Evolutionary conservation across 2,113 vertebrate genomes (phyloP), one percentile per base, ranked within the genome.

Genomic region (Agelaius tricolor): DNA sequence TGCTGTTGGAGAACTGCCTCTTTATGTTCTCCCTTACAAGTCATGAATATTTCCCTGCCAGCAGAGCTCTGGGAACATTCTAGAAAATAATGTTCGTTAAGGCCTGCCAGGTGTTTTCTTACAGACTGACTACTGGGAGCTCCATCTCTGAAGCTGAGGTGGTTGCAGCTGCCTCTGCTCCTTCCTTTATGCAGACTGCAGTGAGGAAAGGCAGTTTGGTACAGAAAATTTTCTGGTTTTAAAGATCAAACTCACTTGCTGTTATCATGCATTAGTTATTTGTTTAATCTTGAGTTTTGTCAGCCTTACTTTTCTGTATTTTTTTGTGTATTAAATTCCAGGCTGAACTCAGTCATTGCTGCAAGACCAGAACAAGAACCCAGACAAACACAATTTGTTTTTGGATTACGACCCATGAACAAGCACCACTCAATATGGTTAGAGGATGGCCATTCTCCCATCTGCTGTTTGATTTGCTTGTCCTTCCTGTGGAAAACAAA

Each of bases 81-180:
- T 90, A 80, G 94, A 96, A 93, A 67, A 80, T 4, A 74, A 46
- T 13, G 27, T 73, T 93, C 5, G 20, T 93, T 95, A 83, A 62
- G 46, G 43, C 39, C 2, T 4, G 51, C 54, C 87, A 89, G 74
- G 63, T 94, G 93, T 80, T 91, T 91, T 93, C 51, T 77, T 71
- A 15, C 37, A 90, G 81, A 35, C 37, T 76, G 77, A 66, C 58
- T 87, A 13, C 54, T 43, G 67, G 51, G 43, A 93, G 57, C 30
- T 31, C 28, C 41, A 58, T 55, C 55, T 77, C 71, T 2, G 4
- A 90, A 76, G 59, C 41, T 54, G 59, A 62, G 58, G 71, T 66
- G 44, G 71, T 57, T 89, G 78, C 93, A 96, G 71, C 84, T 91
- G 84, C 71, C 37, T 82, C 62, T 30, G n/a, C 23, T 72, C 33